Percentiles rank a stretch among this genome's conserved stretches.
Evolutionary conservation across 2,113 vertebrate species (phyloP).

Genomic region (Rhinoderma darwinii): DNA sequence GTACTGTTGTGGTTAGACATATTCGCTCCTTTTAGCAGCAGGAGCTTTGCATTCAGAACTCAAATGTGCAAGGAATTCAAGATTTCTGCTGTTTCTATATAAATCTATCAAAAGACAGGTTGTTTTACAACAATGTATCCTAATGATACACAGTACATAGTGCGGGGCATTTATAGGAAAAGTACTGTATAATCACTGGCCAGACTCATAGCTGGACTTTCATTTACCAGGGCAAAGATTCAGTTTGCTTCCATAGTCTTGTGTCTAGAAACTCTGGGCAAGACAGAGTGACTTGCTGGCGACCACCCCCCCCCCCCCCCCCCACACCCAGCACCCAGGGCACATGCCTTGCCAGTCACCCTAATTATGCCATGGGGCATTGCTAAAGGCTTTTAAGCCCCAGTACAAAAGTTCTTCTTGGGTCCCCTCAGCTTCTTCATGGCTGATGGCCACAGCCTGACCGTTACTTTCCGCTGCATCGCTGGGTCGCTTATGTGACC

Average conservation of each 20-base stretch:
- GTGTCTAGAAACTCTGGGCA: background rate
- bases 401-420: no score
- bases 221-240: no score
- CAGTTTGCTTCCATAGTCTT: background rate
- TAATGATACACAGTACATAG: no score
- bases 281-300: background rate
- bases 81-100: background rate
- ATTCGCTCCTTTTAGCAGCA: background rate
- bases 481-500: no score
- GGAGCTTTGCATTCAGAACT: background rate
- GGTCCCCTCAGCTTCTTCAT: no score
- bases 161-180: background rate
- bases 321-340: no score
- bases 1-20: background rate
- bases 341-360: no score
- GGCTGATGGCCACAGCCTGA: no score
- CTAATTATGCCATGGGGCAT: no score
- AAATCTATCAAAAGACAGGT: background rate
- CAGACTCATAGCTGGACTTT: background rate
- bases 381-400: no score
- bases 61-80: background rate
- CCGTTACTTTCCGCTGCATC: no score
- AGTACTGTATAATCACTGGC: background rate
- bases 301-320: no score
- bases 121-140: background rate